Conservation (phyloP, 2,113 vertebrate genomes). For the Xiphophorus couchianus region DNA sequence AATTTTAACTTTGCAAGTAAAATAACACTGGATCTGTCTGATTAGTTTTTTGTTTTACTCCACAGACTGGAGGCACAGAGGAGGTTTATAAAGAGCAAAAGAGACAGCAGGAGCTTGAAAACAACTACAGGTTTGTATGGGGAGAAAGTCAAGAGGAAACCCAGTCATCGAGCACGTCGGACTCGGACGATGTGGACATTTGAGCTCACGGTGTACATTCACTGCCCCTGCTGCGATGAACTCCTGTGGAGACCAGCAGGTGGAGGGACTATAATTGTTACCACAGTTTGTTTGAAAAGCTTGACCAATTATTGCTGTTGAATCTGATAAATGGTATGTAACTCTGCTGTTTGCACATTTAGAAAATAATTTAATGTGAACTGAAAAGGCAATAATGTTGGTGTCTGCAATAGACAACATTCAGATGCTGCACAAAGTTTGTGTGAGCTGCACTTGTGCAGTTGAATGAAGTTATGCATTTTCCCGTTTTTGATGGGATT, state of each 20-base stretch:
- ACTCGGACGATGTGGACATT: conserved; percentile 89
- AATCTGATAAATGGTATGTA: conserved; percentile 39
- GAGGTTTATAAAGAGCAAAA: conserved; percentile 90
- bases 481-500: conserved; percentile 55
- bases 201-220: conserved; percentile 64
- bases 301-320: conserved; percentile 40
- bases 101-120: conserved; percentile 89
- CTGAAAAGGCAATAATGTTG: conserved; percentile 42
- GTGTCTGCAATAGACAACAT: conserved; percentile 32
- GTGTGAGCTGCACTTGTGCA: conserved; percentile 36
- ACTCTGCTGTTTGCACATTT: conserved; percentile 54
- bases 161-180: conserved; percentile 76
- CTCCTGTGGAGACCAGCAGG: conserved; percentile 47
- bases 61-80: conserved; percentile 88
- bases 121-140: conserved; percentile 92
- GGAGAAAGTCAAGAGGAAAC: conserved; percentile 83
- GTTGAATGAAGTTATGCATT: conserved; percentile 46
- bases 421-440: conserved; percentile 43
- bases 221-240: conserved; percentile 24
- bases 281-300: conserved; percentile 21
- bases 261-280: conserved; percentile 25
- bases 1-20: not conserved
- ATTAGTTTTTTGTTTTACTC: not conserved
- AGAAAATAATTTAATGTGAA: conserved; percentile 40
- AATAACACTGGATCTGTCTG: not conserved